Conservation (phyloP, 30 jellyfish, hydroid and myxozoan species). For the Sanderia malayensis region DNA sequence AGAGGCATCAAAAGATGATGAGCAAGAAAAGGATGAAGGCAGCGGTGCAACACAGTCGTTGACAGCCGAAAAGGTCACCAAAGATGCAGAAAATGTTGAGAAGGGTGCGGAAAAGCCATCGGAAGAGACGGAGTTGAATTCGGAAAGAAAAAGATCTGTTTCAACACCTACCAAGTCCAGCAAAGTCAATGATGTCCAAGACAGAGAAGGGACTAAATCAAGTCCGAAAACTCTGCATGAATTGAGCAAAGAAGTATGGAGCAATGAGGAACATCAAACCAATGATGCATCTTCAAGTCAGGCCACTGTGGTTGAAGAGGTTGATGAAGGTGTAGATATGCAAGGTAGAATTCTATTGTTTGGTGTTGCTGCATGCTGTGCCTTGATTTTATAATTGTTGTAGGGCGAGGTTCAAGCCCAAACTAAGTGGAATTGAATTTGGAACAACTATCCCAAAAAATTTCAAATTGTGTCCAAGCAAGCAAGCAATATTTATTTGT, state of each 20-base stretch:
- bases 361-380: too few species aligned
- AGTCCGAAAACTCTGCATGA: slow-evolving; percentile 50
- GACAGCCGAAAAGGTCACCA: too few species aligned
- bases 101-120: not conserved
- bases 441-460: too few species aligned
- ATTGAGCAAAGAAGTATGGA: slow-evolving; percentile 25
- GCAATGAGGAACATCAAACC: not conserved
- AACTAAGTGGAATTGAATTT: too few species aligned
- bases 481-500: too few species aligned
- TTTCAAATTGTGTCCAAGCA: too few species aligned
- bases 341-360: slow-evolving; percentile 16
- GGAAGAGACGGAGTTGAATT: not conserved
- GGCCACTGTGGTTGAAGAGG: slow-evolving; percentile 3
- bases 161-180: not conserved
- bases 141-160: not conserved
- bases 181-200: not conserved
- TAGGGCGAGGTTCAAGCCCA: too few species aligned
- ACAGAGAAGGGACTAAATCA: slow-evolving; percentile 29
- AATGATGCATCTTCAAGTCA: not conserved
- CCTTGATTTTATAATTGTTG: too few species aligned
- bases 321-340: slow-evolving; percentile 54
- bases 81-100: too few species aligned
- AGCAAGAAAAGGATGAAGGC: not conserved
- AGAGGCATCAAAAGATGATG: not conserved
- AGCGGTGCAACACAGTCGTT: not conserved